phyloP scores from a whole-genome alignment of 2,113 vertebrate species.

The Pelvicachromis taeniatus region DNA sequence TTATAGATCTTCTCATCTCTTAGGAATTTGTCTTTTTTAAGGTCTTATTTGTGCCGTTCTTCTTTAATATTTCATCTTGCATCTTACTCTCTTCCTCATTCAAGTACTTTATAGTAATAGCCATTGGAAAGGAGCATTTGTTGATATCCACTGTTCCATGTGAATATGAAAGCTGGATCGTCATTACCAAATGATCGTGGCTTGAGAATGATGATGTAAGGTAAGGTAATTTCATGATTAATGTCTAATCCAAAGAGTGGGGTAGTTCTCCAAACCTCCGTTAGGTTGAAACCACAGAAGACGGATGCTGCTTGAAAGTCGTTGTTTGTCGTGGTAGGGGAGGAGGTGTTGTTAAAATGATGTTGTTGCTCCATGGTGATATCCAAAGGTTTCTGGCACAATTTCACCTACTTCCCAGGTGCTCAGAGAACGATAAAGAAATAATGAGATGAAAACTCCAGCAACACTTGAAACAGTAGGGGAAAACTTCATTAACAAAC shows the following conservation, averaged over 20 bases:
- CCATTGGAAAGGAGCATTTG: background rate
- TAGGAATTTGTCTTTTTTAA: background rate
- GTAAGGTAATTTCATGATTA: background rate
- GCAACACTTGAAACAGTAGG: background rate
- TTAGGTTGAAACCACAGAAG: background rate
- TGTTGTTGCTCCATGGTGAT: background rate
- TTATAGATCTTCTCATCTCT: background rate
- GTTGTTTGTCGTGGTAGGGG: background rate
- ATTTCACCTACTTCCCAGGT: background rate
- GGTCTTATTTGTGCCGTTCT: background rate
- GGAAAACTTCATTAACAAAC: background rate
- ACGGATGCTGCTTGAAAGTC: background rate
- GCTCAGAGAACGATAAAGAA: background rate
- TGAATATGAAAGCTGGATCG: background rate
- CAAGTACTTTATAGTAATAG: background rate
- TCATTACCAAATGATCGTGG: background rate
- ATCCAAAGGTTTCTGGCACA: accelerated
- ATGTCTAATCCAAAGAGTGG: background rate
- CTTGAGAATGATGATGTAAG: background rate
- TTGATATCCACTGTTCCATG: background rate
- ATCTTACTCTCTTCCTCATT: background rate
- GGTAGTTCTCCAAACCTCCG: no score
- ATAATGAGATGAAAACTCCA: background rate
- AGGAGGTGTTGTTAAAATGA: background rate
- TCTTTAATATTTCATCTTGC: background rate